phyloP scores from a whole-genome alignment of 2,888 invertebrate genomes.

The Sympetrum striolatum region DNA sequence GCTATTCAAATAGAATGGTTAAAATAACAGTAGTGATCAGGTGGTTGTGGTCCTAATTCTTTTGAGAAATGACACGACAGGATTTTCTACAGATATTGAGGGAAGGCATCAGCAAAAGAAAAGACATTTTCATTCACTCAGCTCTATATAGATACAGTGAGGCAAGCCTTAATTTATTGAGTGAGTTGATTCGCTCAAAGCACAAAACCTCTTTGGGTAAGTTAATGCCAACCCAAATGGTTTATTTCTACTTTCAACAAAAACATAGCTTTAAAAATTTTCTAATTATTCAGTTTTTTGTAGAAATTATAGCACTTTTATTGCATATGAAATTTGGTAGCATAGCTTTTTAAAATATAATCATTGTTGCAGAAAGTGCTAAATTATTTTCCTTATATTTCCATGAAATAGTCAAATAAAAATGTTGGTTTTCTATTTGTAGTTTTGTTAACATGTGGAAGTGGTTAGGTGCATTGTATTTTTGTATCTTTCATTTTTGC shows the following conservation, averaged over 20 bases:
- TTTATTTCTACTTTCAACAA: constrained; percentile 33
- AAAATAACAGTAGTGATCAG: not conserved
- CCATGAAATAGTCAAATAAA: not conserved
- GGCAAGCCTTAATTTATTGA: constrained; percentile 43
- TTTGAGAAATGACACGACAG: not conserved
- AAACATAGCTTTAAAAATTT: constrained; percentile 25
- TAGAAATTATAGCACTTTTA: constrained; percentile 33
- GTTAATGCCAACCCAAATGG: constrained; percentile 41
- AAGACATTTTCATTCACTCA: constrained; percentile 20
- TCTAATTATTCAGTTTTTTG: constrained; percentile 20
- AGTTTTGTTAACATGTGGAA: not conserved
- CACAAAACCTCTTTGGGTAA: constrained; percentile 44
- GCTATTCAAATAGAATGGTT: not conserved
- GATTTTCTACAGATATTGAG: constrained; percentile 4
- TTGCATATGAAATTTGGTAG: constrained; percentile 20
- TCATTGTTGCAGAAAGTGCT: constrained; percentile 17
- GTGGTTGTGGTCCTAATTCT: not conserved
- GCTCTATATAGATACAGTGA: constrained; percentile 30
- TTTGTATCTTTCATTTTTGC: constrained; percentile 39
- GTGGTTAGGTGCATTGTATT: constrained; percentile 31
- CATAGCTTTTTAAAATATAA: constrained; percentile 36
- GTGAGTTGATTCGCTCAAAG: constrained; percentile 28
- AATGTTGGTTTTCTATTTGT: not conserved
- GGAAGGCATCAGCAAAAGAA: not conserved
- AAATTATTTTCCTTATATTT: constrained; percentile 11